These are phyloP conservation scores for Platyscapa corneri DNA, from an alignment of 1,140 invertebrate genomes.

Conservation along the genomic window DNA sequence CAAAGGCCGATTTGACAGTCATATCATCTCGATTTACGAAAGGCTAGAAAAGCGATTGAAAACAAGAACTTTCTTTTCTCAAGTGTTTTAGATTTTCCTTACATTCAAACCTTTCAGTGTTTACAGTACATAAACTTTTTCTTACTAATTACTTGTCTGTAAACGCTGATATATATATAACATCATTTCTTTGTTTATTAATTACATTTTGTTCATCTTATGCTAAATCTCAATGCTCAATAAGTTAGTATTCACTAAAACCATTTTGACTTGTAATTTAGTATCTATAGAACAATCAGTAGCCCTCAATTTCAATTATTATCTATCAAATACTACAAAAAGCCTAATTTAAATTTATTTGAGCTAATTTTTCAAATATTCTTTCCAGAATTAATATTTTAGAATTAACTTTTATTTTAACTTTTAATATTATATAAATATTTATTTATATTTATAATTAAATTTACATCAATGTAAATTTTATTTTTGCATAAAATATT, in stretches of 20 bases:
- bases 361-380: background rate
- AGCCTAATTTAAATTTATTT: background rate
- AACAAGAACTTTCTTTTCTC: background rate
- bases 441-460: background rate
- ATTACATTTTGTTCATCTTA: background rate
- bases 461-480: no score
- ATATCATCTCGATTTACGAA: background rate
- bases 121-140: no score
- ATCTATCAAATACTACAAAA: background rate
- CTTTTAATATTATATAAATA: no score
- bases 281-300: background rate
- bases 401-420: background rate
- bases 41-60: background rate
- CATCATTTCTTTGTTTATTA: background rate
- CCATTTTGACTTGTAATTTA: background rate
- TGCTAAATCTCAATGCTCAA: background rate
- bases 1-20: background rate
- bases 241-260: background rate
- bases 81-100: constrained; percentile 35
- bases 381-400: background rate
- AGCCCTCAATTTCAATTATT: background rate
- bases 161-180: no score
- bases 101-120: background rate
- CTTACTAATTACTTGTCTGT: no score
- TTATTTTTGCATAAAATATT: no score